phyloP scores from a whole-genome alignment of 2,888 invertebrate genomes.

The Lapara coniferarum region DNA sequence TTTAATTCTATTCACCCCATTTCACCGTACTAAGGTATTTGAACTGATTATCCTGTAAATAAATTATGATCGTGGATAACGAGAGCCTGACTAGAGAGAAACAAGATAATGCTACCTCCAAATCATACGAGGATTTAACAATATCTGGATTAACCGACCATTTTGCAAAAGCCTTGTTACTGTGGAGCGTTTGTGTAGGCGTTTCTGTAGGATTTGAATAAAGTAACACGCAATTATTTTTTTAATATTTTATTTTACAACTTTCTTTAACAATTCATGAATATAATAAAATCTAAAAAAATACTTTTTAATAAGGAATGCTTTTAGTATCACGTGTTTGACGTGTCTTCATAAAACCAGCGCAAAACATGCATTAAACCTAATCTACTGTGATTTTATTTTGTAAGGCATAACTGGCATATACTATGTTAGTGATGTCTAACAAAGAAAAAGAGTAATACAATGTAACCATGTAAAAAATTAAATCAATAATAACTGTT shows the following conservation, averaged over 20 bases:
- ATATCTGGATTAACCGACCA: too few relatives aligned
- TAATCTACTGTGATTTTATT: slow-evolving; percentile 6
- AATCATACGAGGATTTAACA: too few relatives aligned
- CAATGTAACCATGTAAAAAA: neutral
- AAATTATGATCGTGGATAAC: too few relatives aligned
- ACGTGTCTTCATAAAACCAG: slow-evolving; percentile 6
- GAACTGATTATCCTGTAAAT: too few relatives aligned
- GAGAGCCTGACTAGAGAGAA: too few relatives aligned
- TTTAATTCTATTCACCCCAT: too few relatives aligned
- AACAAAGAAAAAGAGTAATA: neutral
- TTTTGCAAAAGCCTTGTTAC: too few relatives aligned
- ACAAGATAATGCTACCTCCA: too few relatives aligned
- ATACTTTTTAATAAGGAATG: slow-evolving; percentile 27
- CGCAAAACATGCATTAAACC: slow-evolving; percentile 7
- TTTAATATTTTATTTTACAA: slow-evolving; percentile 17
- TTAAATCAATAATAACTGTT: too few relatives aligned
- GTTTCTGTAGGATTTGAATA: neutral
- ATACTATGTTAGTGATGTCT: neutral
- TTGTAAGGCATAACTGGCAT: neutral
- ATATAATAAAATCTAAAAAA: slow-evolving; percentile 25
- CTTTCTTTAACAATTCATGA: slow-evolving; percentile 16
- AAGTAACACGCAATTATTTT: slow-evolving; percentile 2
- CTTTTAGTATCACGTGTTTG: slow-evolving; percentile 23
- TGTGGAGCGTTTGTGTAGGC: too few relatives aligned
- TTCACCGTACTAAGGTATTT: too few relatives aligned